Evolutionary conservation across 2,888 invertebrate species (phyloP).

Genomic region (Dolomedes plantarius): DNA sequence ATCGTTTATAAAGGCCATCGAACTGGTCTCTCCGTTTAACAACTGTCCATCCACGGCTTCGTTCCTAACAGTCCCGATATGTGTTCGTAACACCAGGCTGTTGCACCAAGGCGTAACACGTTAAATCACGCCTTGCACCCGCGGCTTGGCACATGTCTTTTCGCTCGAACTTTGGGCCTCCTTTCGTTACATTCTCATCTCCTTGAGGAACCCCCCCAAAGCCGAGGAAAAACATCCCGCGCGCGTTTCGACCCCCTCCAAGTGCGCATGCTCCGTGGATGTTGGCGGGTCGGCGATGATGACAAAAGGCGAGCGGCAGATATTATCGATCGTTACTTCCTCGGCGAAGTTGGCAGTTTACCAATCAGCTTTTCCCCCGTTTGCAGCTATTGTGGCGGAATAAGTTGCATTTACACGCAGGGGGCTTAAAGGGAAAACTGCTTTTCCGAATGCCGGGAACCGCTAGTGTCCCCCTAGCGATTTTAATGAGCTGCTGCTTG

Average conservation of each 20-base stretch:
- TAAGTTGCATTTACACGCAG: conserved; percentile 19
- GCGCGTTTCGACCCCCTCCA: background rate
- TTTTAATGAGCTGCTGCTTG: conserved; percentile 21
- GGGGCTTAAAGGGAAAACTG: conserved; percentile 14
- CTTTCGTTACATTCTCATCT: background rate
- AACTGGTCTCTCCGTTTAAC: too few relatives aligned
- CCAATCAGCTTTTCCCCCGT: conserved; percentile 60
- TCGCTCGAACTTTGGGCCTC: background rate
- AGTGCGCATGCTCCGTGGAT: conserved; percentile 57
- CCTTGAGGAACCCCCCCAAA: background rate
- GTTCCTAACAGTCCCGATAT: too few relatives aligned
- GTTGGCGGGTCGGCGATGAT: conserved; percentile 44
- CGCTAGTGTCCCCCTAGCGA: background rate
- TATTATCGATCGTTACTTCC: conserved; percentile 60
- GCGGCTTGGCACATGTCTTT: too few relatives aligned
- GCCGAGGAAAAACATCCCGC: background rate
- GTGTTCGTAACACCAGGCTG: too few relatives aligned
- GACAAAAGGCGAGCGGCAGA: conserved; percentile 60
- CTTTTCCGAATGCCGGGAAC: background rate
- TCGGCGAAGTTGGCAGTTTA: conserved; percentile 67
- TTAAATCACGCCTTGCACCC: too few relatives aligned
- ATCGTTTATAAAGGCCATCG: too few relatives aligned
- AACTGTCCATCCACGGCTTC: too few relatives aligned
- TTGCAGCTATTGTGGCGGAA: conserved; percentile 58
- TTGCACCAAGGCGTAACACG: too few relatives aligned